Evolutionary conservation across 1,140 invertebrate genomes (phyloP), one percentile per base, ranked within the genome.

Genomic region (Scaptomyza montana): DNA sequence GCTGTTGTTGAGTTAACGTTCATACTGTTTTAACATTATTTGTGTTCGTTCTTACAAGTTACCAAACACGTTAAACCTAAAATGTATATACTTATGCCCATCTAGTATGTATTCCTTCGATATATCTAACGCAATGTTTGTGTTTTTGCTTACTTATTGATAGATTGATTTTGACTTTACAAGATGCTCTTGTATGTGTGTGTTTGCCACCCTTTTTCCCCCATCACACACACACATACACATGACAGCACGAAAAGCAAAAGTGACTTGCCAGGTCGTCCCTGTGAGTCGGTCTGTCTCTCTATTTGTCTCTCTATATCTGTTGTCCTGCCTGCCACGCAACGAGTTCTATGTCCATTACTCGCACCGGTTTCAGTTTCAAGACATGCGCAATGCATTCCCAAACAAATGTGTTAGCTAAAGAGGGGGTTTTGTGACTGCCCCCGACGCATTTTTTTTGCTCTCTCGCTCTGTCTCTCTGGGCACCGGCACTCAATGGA

Each of bases 121-220:
- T 41, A 67, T 60, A 54, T 61, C 55, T 30, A 16, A 21, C 16
- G 62, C 39, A 70, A 56, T 56, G 63, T 67, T 78, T 77, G 65
- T 75, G 67, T 39, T 57, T 77, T 57, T 66, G 41, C 71, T 65
- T 19, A 19, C 62, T 60, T 61, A 86, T 78, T 81, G 82, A 81
- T 73, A 74, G 81, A 85, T 85, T 85, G 81, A 86, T 63, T 80
- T 80, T 74, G 69, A 80, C 69, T 69, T 77, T 67, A 63, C 51
- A 68, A 63, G 66, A 78, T 78, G 74, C 74, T 74, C 74, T 74
- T 51, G 28, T 39, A 28, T 53, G 55, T 71, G 49, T 55, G 59
- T 39, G 55, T 57, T 62, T 61, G 59, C 50, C 78, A 77, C 69
- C 79, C 79, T 82, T 78, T 75, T 45, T 30, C 33, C 25, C 47